Evolutionary conservation across 2,113 vertebrate genomes (phyloP).

Genomic region (Trichomycterus rosablanca): DNA sequence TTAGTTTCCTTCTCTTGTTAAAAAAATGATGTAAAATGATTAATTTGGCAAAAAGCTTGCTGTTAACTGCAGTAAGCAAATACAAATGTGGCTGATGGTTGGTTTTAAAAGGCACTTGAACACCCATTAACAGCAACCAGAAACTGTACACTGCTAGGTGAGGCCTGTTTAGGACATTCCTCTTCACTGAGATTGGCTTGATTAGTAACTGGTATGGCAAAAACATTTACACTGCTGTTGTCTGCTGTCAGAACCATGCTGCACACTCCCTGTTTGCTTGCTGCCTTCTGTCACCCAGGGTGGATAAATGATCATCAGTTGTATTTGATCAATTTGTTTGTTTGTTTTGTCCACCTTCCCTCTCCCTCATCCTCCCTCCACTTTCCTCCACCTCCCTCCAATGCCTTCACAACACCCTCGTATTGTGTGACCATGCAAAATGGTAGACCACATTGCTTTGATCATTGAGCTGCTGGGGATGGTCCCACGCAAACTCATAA

Average conservation of each 20-base stretch:
- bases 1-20: too few relatives aligned
- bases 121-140: neutral
- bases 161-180: too few relatives aligned
- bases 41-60: too few relatives aligned
- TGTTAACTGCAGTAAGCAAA: too few relatives aligned
- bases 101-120: too few relatives aligned
- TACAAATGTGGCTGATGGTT: too few relatives aligned
- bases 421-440: conserved; percentile 47
- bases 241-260: conserved; percentile 33
- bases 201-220: too few relatives aligned
- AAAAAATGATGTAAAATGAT: too few relatives aligned
- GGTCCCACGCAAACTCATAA: conserved; percentile 91
- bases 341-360: too few relatives aligned
- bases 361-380: conserved; percentile 24
- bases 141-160: conserved; percentile 4
- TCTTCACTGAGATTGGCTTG: too few relatives aligned
- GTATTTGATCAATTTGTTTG: conserved; percentile 61
- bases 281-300: too few relatives aligned
- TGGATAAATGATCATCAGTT: conserved; percentile 50
- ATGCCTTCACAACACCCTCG: too few relatives aligned
- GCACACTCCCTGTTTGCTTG: conserved; percentile 37
- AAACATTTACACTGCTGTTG: neutral
- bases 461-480: conserved; percentile 97
- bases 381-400: conserved; percentile 23
- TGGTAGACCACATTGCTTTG: conserved; percentile 91